A percentile compares a stretch with the other conserved stretches of the same genome.
Conservation (phyloP, 1,140 invertebrate species). For the Listronotus bonariensis region DNA sequence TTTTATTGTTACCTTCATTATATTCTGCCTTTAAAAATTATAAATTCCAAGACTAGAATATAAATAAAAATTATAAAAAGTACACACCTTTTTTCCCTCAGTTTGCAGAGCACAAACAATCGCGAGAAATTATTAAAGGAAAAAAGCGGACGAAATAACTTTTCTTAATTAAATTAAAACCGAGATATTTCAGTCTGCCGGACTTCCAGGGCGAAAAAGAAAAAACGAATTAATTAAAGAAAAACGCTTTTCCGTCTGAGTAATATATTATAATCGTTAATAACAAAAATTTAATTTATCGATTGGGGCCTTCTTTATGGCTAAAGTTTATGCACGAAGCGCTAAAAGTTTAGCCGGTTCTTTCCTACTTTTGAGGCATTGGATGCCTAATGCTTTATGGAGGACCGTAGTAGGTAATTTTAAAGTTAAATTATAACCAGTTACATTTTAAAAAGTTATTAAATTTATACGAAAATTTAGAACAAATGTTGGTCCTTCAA, state of each 20-base stretch:
- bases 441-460: too few relatives aligned
- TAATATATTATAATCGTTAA: conserved; percentile 54
- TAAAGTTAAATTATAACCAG: too few relatives aligned
- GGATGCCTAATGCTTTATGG: neutral
- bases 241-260: conserved; percentile 46
- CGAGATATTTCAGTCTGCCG: conserved; percentile 34
- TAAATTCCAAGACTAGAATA: too few relatives aligned
- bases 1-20: too few relatives aligned
- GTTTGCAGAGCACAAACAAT: conserved; percentile 3
- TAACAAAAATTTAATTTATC: conserved; percentile 52
- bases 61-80: too few relatives aligned
- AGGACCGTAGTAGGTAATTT: too few relatives aligned
- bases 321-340: conserved; percentile 31
- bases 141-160: conserved; percentile 39
- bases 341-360: neutral
- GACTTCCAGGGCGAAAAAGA: too few relatives aligned
- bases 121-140: conserved; percentile 9
- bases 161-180: conserved; percentile 51
- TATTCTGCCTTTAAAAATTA: too few relatives aligned
- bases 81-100: too few relatives aligned
- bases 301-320: conserved; percentile 44
- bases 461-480: too few relatives aligned
- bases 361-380: too few relatives aligned
- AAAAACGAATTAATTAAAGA: conserved; percentile 49
- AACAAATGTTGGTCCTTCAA: too few relatives aligned